Evolutionary conservation across 2,888 invertebrate genomes (phyloP).

Genomic region (Galerucella calmariensis): DNA sequence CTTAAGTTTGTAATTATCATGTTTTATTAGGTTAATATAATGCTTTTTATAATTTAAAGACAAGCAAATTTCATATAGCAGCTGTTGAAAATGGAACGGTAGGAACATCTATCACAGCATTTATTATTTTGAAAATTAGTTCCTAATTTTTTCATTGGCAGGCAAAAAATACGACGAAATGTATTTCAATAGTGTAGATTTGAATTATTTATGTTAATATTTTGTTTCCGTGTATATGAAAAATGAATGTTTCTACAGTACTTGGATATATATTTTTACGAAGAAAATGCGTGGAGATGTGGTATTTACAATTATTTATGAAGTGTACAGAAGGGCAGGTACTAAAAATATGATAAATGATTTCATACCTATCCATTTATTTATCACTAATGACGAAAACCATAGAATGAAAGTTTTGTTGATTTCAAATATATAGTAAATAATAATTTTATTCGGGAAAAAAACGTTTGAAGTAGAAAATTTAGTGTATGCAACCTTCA

Average conservation of each 20-base stretch:
- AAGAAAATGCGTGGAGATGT: neutral
- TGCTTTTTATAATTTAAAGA: neutral
- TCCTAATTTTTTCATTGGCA: neutral
- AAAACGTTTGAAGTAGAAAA: no score
- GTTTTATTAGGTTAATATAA: neutral
- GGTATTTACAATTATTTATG: neutral
- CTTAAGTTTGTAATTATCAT: neutral
- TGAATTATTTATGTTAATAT: neutral
- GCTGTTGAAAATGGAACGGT: no score
- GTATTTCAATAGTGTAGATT: neutral
- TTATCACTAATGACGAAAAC: no score
- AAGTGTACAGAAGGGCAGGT: no score
- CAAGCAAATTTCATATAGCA: neutral
- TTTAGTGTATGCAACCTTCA: no score
- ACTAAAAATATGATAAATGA: no score
- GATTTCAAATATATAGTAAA: no score
- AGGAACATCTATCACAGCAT: neutral
- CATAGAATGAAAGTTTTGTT: no score
- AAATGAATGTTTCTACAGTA: neutral
- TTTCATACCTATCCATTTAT: no score
- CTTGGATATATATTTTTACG: neutral
- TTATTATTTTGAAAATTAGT: conserved; percentile 3
- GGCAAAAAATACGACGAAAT: neutral
- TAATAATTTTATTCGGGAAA: no score
- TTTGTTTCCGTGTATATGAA: neutral